phyloP scores from a whole-genome alignment of 35 echinoderm and acorn worm genomes.

The Diadema setosum region DNA sequence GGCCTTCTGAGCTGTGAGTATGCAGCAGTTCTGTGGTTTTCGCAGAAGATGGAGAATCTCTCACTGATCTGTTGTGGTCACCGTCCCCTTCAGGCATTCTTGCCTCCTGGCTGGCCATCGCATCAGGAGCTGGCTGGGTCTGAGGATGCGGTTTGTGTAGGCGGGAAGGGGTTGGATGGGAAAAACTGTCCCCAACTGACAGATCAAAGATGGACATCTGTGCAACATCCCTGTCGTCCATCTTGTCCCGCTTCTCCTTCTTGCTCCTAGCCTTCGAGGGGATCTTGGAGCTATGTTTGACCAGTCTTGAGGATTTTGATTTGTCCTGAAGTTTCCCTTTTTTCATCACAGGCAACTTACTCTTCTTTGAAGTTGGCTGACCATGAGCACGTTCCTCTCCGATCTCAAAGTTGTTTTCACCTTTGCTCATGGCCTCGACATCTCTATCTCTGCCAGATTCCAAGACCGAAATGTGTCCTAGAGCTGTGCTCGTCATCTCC shows the following conservation, averaged over 20 bases:
- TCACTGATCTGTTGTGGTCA: no score
- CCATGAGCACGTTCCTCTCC: no score
- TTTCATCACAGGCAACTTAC: neutral
- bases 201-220: neutral
- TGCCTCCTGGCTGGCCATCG: no score
- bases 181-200: neutral
- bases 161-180: neutral
- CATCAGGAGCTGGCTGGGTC: neutral
- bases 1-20: no score
- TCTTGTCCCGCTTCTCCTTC: neutral
- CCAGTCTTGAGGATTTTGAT: neutral
- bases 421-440: neutral
- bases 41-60: no score
- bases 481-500: neutral
- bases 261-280: neutral
- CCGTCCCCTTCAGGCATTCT: no score
- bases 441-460: neutral
- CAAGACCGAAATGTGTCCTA: neutral
- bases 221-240: neutral
- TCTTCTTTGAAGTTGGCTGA: no score
- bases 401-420: neutral
- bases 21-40: no score
- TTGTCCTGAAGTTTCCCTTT: no score
- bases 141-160: neutral
- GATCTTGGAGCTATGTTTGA: neutral